Percentiles rank a stretch among this genome's conserved stretches.
phyloP scores from a whole-genome alignment of 2,888 invertebrate genomes.

The Leptopilina syphax region DNA sequence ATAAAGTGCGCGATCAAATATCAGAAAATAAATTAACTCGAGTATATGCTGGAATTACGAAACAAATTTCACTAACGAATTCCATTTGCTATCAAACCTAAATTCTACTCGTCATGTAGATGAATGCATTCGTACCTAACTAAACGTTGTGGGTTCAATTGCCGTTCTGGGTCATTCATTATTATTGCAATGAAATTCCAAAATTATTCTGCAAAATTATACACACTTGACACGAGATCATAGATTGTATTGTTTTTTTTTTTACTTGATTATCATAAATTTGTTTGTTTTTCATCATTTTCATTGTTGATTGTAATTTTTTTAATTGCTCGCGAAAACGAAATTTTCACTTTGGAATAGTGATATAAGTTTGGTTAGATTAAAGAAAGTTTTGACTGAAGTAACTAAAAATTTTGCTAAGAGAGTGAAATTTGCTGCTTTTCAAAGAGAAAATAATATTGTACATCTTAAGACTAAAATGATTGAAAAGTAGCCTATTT shows the following conservation, averaged over 20 bases:
- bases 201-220: slow-evolving; percentile 27
- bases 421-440: too few species aligned
- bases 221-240: slow-evolving; percentile 3
- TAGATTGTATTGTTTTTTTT: too few species aligned
- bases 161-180: slow-evolving; percentile 35
- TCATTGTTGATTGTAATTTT: not conserved
- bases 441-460: too few species aligned
- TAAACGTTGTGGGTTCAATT: slow-evolving; percentile 31
- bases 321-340: too few species aligned
- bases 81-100: slow-evolving; percentile 46
- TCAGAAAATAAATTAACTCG: slow-evolving; percentile 34
- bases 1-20: not conserved
- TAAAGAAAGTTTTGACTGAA: too few species aligned
- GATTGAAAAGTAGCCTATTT: too few species aligned
- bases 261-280: too few species aligned
- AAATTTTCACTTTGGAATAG: too few species aligned
- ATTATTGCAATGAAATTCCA: slow-evolving; percentile 37
- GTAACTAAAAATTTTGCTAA: too few species aligned
- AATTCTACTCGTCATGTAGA: slow-evolving; percentile 30
- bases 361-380: too few species aligned
- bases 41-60: slow-evolving; percentile 45
- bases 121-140: slow-evolving; percentile 33
- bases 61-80: slow-evolving; percentile 54
- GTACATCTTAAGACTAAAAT: too few species aligned
- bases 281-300: not conserved